Evolutionary conservation across 2,113 vertebrate genomes (phyloP).

Genomic region (Conger conger): DNA sequence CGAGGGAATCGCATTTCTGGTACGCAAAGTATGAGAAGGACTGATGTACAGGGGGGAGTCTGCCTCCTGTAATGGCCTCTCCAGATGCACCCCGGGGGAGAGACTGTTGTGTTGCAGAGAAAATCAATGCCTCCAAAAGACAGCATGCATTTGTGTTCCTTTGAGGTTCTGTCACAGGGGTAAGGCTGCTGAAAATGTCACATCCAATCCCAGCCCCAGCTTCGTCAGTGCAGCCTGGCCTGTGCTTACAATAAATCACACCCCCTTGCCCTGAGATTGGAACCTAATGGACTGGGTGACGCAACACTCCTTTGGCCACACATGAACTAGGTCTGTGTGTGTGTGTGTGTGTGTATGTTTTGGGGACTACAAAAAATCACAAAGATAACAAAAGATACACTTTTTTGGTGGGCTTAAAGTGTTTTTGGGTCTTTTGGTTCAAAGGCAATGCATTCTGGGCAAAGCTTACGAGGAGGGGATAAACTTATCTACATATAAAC

Average conservation of each 20-base stretch:
- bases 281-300: not conserved
- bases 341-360: not conserved
- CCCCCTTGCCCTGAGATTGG: slow-evolving; percentile 18
- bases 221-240: not conserved
- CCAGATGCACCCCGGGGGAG: slow-evolving; percentile 5
- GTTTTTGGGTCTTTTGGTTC: slow-evolving; percentile 40
- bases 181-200: slow-evolving; percentile 18
- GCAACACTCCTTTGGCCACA: not conserved
- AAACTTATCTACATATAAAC: slow-evolving; percentile 9
- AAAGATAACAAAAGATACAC: too few species aligned
- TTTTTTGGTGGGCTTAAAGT: slow-evolving; percentile 41
- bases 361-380: too few species aligned
- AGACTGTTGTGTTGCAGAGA: slow-evolving; percentile 17
- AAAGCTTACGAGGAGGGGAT: too few species aligned
- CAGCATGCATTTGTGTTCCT: slow-evolving; percentile 15
- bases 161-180: not conserved
- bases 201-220: slow-evolving; percentile 21
- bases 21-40: slow-evolving; percentile 6
- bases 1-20: slow-evolving; percentile 4
- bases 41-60: not conserved
- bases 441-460: slow-evolving; percentile 26
- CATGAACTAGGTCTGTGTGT: not conserved
- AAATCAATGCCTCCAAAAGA: slow-evolving; percentile 28
- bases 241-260: slow-evolving; percentile 4
- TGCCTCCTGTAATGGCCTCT: slow-evolving; percentile 8